phyloP scores from a whole-genome alignment of 2,888 invertebrate genomes.

The Dysmachus trigonus region DNA sequence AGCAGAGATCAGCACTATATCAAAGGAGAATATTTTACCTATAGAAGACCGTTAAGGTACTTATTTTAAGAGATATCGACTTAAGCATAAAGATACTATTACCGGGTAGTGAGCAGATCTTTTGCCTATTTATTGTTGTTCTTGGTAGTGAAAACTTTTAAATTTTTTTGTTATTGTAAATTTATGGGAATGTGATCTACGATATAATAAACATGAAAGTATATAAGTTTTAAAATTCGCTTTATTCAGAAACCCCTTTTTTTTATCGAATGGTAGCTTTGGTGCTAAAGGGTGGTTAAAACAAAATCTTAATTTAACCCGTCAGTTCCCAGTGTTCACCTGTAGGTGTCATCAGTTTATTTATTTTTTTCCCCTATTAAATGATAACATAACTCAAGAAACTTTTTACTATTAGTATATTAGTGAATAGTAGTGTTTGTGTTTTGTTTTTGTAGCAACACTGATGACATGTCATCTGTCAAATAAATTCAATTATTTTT shows the following conservation, averaged over 20 bases:
- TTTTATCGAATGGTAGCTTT: background rate
- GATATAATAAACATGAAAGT: constrained; percentile 1
- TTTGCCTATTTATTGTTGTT: constrained; percentile 36
- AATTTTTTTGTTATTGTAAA: constrained; percentile 24
- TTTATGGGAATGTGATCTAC: constrained; percentile 25
- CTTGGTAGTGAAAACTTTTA: constrained; percentile 5
- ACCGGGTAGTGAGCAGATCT: constrained; percentile 12
- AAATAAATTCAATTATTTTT: too few relatives aligned
- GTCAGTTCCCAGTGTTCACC: too few relatives aligned
- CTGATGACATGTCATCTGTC: too few relatives aligned
- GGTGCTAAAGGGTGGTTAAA: too few relatives aligned
- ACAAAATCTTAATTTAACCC: too few relatives aligned
- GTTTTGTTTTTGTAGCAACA: too few relatives aligned
- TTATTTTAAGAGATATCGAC: constrained; percentile 1
- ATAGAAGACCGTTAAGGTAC: background rate
- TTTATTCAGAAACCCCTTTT: background rate
- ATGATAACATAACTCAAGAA: too few relatives aligned
- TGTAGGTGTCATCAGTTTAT: too few relatives aligned
- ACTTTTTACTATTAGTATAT: too few relatives aligned
- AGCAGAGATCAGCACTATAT: background rate
- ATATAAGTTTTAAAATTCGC: background rate
- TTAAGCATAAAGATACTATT: background rate
- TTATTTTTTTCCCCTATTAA: too few relatives aligned
- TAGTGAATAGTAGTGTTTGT: too few relatives aligned
- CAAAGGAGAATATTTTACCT: background rate